Conservation (phyloP, 2,888 invertebrate species). For the Dolomedes plantarius region DNA sequence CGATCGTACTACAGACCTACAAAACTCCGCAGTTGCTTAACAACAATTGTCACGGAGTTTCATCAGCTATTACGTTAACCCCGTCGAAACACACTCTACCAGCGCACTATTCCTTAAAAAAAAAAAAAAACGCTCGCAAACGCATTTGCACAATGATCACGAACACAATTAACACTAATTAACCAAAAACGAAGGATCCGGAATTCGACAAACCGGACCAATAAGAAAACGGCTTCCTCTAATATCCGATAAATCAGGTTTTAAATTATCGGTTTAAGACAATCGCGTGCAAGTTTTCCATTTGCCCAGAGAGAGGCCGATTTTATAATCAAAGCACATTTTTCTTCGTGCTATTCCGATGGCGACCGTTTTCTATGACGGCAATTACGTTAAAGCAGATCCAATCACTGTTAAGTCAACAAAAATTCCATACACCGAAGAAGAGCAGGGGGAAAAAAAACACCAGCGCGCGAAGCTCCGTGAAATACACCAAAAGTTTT, state of each 20-base stretch:
- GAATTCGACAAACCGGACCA: slow-evolving; percentile 31
- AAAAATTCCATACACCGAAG: slow-evolving; percentile 21
- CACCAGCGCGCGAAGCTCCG: not conserved
- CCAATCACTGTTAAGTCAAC: slow-evolving; percentile 38
- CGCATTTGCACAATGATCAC: slow-evolving; percentile 40
- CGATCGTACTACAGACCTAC: no score
- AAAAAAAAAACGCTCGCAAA: not conserved
- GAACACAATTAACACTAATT: slow-evolving; percentile 59
- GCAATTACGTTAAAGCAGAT: slow-evolving; percentile 39
- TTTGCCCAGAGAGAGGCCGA: slow-evolving; percentile 38
- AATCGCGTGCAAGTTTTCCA: slow-evolving; percentile 65
- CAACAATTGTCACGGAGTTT: not conserved
- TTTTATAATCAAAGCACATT: slow-evolving; percentile 68
- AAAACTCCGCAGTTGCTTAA: not conserved
- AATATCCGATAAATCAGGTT: slow-evolving; percentile 69
- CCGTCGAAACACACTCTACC: not conserved
- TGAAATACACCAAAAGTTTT: slow-evolving; percentile 16
- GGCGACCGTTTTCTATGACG: slow-evolving; percentile 39
- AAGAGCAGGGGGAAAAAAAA: not conserved
- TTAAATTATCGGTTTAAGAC: slow-evolving; percentile 69
- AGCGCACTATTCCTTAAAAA: not conserved
- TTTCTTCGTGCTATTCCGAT: slow-evolving; percentile 13
- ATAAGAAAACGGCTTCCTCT: slow-evolving; percentile 43
- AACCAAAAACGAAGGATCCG: slow-evolving; percentile 29
- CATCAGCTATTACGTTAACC: not conserved